Conservation (phyloP, 2,888 invertebrate genomes). For the Hirtodrosophila confusa region DNA sequence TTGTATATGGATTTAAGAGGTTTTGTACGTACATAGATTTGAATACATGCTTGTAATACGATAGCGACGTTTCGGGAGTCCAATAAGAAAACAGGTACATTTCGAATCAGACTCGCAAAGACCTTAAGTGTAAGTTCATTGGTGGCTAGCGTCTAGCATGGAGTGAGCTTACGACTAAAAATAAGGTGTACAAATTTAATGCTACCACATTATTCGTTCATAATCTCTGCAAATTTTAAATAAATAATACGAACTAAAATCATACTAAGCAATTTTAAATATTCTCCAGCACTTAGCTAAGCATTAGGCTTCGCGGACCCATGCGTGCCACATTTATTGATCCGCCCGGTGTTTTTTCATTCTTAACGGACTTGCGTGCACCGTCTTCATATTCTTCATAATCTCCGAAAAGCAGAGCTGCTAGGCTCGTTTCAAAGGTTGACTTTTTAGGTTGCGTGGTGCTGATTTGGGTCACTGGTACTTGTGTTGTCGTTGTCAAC, state of each 20-base stretch:
- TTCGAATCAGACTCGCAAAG: slow-evolving; percentile 84
- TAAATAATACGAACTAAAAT: slow-evolving; percentile 72
- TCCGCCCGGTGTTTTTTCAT: slow-evolving; percentile 58
- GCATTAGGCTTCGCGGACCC: slow-evolving; percentile 75
- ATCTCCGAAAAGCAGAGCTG: slow-evolving; percentile 83
- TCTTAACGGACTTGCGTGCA: slow-evolving; percentile 58
- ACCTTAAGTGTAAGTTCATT: slow-evolving; percentile 58
- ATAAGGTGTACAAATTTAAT: slow-evolving; percentile 51
- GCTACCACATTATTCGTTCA: slow-evolving; percentile 35
- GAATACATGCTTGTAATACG: slow-evolving; percentile 53
- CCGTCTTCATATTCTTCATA: slow-evolving; percentile 73
- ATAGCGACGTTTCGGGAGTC: slow-evolving; percentile 84
- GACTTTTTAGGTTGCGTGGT: slow-evolving; percentile 77
- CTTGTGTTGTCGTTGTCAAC: slow-evolving; percentile 30
- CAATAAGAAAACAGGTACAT: slow-evolving; percentile 80
- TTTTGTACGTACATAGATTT: slow-evolving; percentile 46
- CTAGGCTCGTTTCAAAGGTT: slow-evolving; percentile 82
- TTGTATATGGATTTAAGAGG: slow-evolving; percentile 28
- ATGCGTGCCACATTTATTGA: slow-evolving; percentile 80
- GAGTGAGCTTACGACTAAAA: slow-evolving; percentile 42
- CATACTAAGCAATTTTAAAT: slow-evolving; percentile 50
- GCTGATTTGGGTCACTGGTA: slow-evolving; percentile 27
- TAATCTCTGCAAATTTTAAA: slow-evolving; percentile 41
- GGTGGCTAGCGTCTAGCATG: slow-evolving; percentile 56
- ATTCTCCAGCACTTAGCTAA: slow-evolving; percentile 50